A percentile compares a stretch with the other conserved stretches of the same genome.
Evolutionary conservation across 2,113 vertebrate genomes (phyloP).

Genomic region (Salvelinus namaycush): DNA sequence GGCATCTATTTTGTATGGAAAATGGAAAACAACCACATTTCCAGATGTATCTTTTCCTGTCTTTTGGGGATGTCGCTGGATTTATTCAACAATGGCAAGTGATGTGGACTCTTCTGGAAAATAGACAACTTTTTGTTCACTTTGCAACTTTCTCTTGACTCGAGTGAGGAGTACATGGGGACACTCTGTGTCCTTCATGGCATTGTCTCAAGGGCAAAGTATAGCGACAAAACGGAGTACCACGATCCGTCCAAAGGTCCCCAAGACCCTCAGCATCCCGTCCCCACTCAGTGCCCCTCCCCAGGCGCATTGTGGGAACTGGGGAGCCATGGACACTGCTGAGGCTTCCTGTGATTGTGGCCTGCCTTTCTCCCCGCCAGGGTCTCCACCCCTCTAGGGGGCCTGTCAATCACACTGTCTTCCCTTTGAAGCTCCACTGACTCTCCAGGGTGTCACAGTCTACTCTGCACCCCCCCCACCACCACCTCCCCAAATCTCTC

Average conservation of each 20-base stretch:
- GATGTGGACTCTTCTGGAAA: too few species aligned
- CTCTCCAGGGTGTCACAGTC: conserved; percentile 62
- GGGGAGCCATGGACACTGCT: conserved; percentile 54
- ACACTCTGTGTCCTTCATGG: conserved; percentile 39
- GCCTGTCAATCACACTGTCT: conserved; percentile 64
- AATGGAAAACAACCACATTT: too few species aligned
- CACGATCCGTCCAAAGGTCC: not conserved
- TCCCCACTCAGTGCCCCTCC: conserved; percentile 15
- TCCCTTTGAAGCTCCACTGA: conserved; percentile 68
- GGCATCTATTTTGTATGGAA: too few species aligned
- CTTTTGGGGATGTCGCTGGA: too few species aligned
- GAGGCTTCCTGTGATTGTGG: conserved; percentile 63
- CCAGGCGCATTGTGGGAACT: conserved; percentile 21
- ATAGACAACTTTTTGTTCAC: too few species aligned
- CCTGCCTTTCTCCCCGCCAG: conserved; percentile 52
- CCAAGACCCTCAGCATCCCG: conserved; percentile 35
- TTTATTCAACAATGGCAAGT: too few species aligned
- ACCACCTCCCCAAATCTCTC: not conserved
- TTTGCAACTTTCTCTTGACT: not conserved
- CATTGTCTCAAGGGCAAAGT: conserved; percentile 33
- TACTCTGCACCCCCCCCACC: conserved; percentile 17
- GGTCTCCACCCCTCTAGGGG: conserved; percentile 63
- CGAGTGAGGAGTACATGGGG: not conserved
- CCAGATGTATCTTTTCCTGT: too few species aligned
- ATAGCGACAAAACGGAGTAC: conserved; percentile 15